These are phyloP conservation scores for Venturia canescens DNA, from an alignment of 1,140 invertebrate species.

Conservation along the genomic window DNA sequence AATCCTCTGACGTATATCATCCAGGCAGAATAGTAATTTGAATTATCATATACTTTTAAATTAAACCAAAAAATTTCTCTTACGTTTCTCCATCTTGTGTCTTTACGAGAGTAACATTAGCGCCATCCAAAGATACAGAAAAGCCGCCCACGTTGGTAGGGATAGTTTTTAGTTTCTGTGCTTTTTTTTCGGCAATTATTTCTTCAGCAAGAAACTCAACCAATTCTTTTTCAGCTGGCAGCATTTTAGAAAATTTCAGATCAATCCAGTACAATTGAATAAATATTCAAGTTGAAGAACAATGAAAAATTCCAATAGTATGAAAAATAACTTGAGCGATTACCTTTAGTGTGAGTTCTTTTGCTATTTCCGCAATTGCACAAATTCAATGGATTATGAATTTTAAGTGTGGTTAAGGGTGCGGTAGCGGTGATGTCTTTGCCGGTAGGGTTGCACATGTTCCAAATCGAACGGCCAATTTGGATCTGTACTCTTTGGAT, in stretches of 20 bases:
- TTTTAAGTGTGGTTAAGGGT: conserved; percentile 56
- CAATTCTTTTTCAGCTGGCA: conserved; percentile 88
- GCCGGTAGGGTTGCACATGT: conserved; percentile 78
- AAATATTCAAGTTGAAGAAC: conserved; percentile 28
- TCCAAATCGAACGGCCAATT: conserved; percentile 82
- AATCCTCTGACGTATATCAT: too few relatives aligned
- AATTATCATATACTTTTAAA: too few relatives aligned
- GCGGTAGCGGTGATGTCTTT: conserved; percentile 54
- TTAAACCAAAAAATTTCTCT: conserved; percentile 61
- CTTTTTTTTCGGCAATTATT: conserved; percentile 91
- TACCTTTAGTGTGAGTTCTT: conserved; percentile 84
- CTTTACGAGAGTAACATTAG: conserved; percentile 88
- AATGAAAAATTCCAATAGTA: conserved; percentile 25
- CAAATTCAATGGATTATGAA: conserved; percentile 73
- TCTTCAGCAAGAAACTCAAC: conserved; percentile 92
- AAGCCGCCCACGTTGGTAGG: conserved; percentile 89
- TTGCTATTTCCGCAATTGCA: conserved; percentile 82
- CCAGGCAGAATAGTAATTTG: too few relatives aligned
- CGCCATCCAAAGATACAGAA: conserved; percentile 84
- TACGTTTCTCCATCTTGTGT: conserved; percentile 85
- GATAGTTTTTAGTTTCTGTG: conserved; percentile 85
- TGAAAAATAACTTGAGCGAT: conserved; percentile 71
- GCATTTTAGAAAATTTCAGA: conserved; percentile 56
- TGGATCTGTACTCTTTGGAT: conserved; percentile 70
- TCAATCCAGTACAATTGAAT: background rate